Conservation (phyloP, 2,113 vertebrate genomes). For the Charadrius vociferus region DNA sequence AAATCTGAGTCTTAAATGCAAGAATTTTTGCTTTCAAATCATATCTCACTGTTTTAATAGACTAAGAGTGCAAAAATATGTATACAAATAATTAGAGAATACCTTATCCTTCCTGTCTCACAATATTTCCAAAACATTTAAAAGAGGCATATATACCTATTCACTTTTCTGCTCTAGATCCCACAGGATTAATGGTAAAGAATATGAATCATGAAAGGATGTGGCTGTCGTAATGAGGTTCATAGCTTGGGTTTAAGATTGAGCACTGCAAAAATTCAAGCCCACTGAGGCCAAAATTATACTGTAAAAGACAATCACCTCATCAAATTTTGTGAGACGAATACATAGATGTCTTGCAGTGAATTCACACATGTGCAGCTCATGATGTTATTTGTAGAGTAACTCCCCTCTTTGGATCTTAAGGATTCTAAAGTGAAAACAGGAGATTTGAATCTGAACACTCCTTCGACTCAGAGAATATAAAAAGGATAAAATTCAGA, state of each 20-base stretch:
- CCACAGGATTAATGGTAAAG: not conserved
- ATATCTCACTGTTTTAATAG: not conserved
- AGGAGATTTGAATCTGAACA: not conserved
- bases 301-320: not conserved
- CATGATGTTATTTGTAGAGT: not conserved
- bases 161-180: not conserved
- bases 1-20: not conserved
- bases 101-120: not conserved
- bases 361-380: not conserved
- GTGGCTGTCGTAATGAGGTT: not conserved
- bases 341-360: not conserved
- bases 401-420: not conserved
- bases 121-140: not conserved
- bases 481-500: not conserved
- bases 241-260: not conserved
- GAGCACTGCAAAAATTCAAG: not conserved
- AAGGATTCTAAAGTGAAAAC: not conserved
- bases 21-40: not conserved
- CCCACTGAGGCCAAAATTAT: not conserved
- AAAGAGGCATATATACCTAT: not conserved
- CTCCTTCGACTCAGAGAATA: not conserved
- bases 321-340: not conserved
- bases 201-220: not conserved
- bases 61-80: not conserved
- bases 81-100: not conserved